A percentile compares a stretch with the other conserved stretches of the same genome.
These are phyloP conservation scores for Cyprinella venusta DNA, from an alignment of 2,797 vertebrate genomes.

Conservation along the genomic window DNA sequence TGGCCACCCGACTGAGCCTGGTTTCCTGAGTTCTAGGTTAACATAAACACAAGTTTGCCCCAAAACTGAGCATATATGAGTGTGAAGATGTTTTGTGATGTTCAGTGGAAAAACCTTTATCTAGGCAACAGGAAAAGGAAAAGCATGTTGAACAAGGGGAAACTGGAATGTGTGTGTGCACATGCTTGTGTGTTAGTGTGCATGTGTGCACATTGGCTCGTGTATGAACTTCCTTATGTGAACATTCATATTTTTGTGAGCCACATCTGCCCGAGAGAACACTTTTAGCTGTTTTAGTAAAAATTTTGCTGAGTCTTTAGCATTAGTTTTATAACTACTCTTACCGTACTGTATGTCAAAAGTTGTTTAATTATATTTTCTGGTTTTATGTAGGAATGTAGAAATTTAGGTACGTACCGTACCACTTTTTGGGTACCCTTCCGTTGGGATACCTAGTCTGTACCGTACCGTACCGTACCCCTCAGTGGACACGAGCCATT, in stretches of 20 bases:
- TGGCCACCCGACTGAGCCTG: too few species aligned
- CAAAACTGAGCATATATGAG: not conserved
- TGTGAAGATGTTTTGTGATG: constrained; percentile 6
- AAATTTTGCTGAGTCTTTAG: too few species aligned
- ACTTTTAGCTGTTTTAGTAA: not conserved
- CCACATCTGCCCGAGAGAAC: not conserved
- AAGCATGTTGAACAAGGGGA: constrained; percentile 15
- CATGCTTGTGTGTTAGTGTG: not conserved
- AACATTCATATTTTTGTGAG: not conserved
- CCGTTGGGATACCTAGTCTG: too few species aligned
- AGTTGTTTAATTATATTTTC: not conserved
- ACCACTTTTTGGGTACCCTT: too few species aligned
- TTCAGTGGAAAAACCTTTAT: constrained; percentile 25
- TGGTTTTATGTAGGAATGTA: not conserved
- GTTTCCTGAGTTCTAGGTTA: too few species aligned
- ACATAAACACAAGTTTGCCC: too few species aligned
- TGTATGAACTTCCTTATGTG: not conserved
- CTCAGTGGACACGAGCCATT: too few species aligned
- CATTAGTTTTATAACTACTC: not conserved
- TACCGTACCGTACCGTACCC: too few species aligned
- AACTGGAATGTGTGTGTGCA: constrained; percentile 9
- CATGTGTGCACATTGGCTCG: not conserved
- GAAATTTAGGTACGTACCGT: too few species aligned
- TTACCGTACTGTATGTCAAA: not conserved
- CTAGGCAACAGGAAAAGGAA: constrained; percentile 34